phyloP scores from a whole-genome alignment of 1,140 invertebrate genomes.

The Lepeophtheirus salmonis region DNA sequence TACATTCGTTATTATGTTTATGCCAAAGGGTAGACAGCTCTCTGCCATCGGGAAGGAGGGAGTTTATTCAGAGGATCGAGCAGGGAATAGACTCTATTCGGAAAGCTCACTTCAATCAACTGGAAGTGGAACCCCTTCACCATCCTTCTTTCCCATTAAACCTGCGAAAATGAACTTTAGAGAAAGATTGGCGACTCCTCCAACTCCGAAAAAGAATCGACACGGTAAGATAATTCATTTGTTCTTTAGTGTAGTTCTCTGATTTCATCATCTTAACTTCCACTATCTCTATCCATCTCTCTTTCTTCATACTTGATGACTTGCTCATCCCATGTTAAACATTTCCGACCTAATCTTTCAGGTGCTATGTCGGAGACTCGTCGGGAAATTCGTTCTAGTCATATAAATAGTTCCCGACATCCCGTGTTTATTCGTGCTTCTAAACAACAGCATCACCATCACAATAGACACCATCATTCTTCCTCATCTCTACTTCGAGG shows the following conservation, averaged over 20 bases:
- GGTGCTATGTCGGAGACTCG: not conserved
- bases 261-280: too few relatives aligned
- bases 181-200: not conserved
- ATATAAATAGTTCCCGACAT: not conserved
- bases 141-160: constrained; percentile 26
- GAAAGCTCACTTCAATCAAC: constrained; percentile 21
- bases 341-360: not conserved
- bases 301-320: not conserved
- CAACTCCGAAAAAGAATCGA: not conserved
- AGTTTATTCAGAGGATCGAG: constrained; percentile 28
- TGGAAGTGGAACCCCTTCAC: constrained; percentile 24
- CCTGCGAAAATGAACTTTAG: constrained; percentile 19
- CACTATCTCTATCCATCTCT: not conserved
- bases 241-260: too few relatives aligned
- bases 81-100: constrained; percentile 19
- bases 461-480: not conserved
- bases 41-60: constrained; percentile 28
- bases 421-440: not conserved
- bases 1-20: constrained; percentile 31
- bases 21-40: constrained; percentile 28
- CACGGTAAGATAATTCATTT: not conserved
- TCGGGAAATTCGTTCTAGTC: not conserved
- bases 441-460: not conserved
- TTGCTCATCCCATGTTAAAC: not conserved
- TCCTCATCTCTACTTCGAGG: not conserved